Percentiles rank a stretch among this genome's conserved stretches.
Evolutionary conservation across 2,888 invertebrate species (phyloP).

Genomic region (Brenthis daphne): DNA sequence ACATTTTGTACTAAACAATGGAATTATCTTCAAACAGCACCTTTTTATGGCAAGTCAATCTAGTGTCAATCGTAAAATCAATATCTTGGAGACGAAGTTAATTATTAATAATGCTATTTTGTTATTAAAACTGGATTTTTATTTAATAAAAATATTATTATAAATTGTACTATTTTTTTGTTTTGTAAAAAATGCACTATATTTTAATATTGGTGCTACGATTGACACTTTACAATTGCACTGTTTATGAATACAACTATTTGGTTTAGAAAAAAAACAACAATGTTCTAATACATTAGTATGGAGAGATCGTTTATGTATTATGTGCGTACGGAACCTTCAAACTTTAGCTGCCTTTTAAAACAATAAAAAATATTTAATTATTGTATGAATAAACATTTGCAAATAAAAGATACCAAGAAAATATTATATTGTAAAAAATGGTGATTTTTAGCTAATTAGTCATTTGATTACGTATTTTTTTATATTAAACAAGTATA

Average conservation of each 20-base stretch:
- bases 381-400: background rate
- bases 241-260: constrained; percentile 20
- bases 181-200: background rate
- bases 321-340: constrained; percentile 59
- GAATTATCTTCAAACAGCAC: constrained; percentile 62
- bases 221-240: constrained; percentile 25
- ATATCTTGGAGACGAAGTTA: background rate
- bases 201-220: constrained; percentile 20
- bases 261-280: constrained; percentile 3
- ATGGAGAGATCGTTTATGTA: constrained; percentile 31
- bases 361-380: background rate
- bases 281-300: constrained; percentile 5
- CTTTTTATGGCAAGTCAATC: constrained; percentile 46
- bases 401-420: no score
- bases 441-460: no score
- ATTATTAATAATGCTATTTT: background rate
- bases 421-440: no score
- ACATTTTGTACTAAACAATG: constrained; percentile 62
- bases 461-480: no score
- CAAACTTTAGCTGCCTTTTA: background rate
- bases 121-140: background rate
- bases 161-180: no score
- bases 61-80: constrained; percentile 25
- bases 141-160: constrained; percentile 1
- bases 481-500: no score